Evolutionary conservation across 2,797 vertebrate genomes (phyloP), one percentile per base, ranked within the genome.

Genomic region (Odontamblyopus lacepedii): DNA sequence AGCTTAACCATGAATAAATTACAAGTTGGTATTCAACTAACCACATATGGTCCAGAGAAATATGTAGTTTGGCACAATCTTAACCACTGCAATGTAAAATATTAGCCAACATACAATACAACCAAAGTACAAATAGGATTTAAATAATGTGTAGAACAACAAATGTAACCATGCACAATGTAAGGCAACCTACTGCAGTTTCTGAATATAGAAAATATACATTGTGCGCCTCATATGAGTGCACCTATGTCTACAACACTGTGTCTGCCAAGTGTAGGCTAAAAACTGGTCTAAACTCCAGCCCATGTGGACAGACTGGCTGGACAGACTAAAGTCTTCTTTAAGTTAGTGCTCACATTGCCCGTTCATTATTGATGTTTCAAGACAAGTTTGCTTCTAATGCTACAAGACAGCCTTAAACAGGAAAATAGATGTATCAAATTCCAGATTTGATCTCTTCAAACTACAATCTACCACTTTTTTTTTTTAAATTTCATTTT

Each of bases 101-200:
- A 66, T 11, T 78, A 72, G n/a, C 29, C 78, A 81, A 85, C 76
- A 72, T 89, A 91, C 85, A 88, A 89, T 67, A 67, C 50, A 67
- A 67, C 65, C 78, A 76, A 75, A 89, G 41, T 88, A 88, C 80
- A 83, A 84, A 89, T 84, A 77, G 74, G 91, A 92, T 90, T 70
- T 80, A 90, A 95, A 92, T 91, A 88, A 93, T 87, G 88, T 91
- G 91, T 93, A 89, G 72, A 95, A 87, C 87, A 93, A 92, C 85
- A 91, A 93, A 94, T 93, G 92, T 95, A 96, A 92, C 89, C 97
- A 98, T 98, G 97, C 97, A 96, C 90, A 85, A 94, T 93, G 92
- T 94, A 95, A 96, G 95, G 95, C 95, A 95, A 94, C 95, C 95
- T 97, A 96, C 85, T 84, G 90, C 84, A 90, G 83, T 75, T 82